Evolutionary conservation across 2,113 vertebrate genomes (phyloP), one percentile per base, ranked within the genome.

Genomic region (Gopherus flavomarginatus): DNA sequence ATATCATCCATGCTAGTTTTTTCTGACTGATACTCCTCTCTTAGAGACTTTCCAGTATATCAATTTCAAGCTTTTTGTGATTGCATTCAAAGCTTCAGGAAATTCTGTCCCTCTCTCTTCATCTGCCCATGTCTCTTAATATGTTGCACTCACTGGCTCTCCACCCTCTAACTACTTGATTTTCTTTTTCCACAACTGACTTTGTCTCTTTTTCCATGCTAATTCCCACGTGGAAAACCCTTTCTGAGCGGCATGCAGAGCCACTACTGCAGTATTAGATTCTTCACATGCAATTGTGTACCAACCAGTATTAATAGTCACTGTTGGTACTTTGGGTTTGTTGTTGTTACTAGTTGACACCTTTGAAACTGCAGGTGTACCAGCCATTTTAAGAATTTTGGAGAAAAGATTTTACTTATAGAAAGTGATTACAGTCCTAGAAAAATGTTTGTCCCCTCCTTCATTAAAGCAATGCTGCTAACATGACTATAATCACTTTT

Each of bases 281-380:
- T 35, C 89, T 47, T 1, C 87, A 11, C n/a, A 4, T 0, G 0
- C 27, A 13, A 5, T 92, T 95, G 27, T 91, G 27, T 96, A 83
- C 22, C 57, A 50, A 27, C 77, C 79, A 88, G 94, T 90, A 91
- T 83, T 17, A 90, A 81, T 91, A 92, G 86, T 83, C 53, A 83
- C 65, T 78, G 49, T n/a, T 87, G 85, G 54, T 88, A 57, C 80
- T 90, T 22, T 83, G 2, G 69, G 35, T 81, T 89, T 84, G 4
- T 56, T 38, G 38, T 54, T 38, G 38, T 54, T 16, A 42, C 5
- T 16, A 26, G 52, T 54, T 56, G 22, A 11, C 26, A 26, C 56
- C 52, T 93, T 95, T 90, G 62, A 90, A 93, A 52, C 82, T 49
- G 26, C 3, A 22, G 16, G 16, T 75, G 7, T 77, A 90, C 52